Evolutionary conservation across 2,888 invertebrate species (phyloP).

Genomic region (Noctua comes): DNA sequence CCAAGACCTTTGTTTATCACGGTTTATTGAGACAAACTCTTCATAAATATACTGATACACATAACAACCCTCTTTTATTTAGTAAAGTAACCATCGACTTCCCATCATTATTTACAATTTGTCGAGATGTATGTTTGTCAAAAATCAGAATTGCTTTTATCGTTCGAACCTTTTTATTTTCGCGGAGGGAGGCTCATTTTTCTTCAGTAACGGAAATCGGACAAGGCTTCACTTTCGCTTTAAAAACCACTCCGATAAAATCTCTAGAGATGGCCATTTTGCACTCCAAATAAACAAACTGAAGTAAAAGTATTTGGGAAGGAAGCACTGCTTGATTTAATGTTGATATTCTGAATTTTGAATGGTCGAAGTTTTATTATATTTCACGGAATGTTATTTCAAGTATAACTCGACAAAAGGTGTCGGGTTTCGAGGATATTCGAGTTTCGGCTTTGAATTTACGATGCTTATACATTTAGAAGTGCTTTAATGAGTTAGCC

Average conservation of each 20-base stretch:
- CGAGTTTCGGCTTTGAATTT: constrained; percentile 37
- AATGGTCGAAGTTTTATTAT: constrained; percentile 64
- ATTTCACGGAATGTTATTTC: constrained; percentile 58
- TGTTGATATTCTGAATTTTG: constrained; percentile 58
- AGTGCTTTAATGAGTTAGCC: constrained; percentile 20
- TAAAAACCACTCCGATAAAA: constrained; percentile 52
- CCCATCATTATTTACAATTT: constrained; percentile 53
- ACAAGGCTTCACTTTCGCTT: constrained; percentile 51
- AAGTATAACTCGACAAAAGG: constrained; percentile 58
- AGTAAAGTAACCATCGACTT: constrained; percentile 8
- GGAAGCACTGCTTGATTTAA: constrained; percentile 56
- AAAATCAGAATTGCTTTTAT: constrained; percentile 56
- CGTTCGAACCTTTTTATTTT: constrained; percentile 55
- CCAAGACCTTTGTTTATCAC: too few relatives aligned
- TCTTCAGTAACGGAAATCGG: constrained; percentile 50
- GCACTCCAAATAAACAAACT: constrained; percentile 58
- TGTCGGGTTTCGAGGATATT: constrained; percentile 46
- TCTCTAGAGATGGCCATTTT: constrained; percentile 47
- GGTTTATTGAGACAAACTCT: too few relatives aligned
- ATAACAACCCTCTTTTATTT: constrained; percentile 5
- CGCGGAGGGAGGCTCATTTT: constrained; percentile 36
- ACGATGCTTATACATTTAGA: constrained; percentile 39
- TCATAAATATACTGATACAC: neutral
- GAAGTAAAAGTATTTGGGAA: constrained; percentile 40
- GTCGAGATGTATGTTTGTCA: constrained; percentile 41